A percentile compares a stretch with the other conserved stretches of the same genome.
Evolutionary conservation across 2,113 vertebrate species (phyloP).

Genomic region (Leptodactylus fuscus): DNA sequence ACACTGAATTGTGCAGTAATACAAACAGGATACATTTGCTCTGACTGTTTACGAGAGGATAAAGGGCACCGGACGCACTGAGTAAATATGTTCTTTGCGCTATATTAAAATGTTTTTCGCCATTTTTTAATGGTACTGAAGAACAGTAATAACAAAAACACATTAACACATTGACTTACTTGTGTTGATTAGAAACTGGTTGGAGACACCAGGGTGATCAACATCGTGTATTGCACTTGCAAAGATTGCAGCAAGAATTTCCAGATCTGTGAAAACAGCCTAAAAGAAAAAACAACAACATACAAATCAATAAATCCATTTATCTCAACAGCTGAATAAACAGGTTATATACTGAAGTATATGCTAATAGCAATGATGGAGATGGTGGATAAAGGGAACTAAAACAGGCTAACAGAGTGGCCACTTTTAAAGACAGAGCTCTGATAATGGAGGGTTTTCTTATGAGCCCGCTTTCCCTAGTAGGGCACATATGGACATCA

Average conservation of each 20-base stretch:
- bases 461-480: too few relatives aligned
- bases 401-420: too few relatives aligned
- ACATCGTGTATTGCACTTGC: conserved; percentile 99
- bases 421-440: too few relatives aligned
- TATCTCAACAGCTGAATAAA: background rate
- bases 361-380: background rate
- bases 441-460: too few relatives aligned
- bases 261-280: conserved; percentile 98
- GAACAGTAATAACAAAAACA: background rate
- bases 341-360: background rate
- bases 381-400: background rate
- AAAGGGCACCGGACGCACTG: background rate
- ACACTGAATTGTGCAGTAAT: too few relatives aligned
- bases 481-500: too few relatives aligned
- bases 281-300: conserved; percentile 67
- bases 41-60: background rate
- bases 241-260: conserved; percentile 98
- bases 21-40: too few relatives aligned
- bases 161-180: conserved; percentile 82
- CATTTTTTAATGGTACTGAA: background rate
- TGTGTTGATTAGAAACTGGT: conserved; percentile 99
- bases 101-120: background rate
- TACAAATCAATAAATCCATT: background rate
- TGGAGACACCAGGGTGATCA: conserved; percentile 98
- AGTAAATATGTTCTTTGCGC: background rate